phyloP scores from a whole-genome alignment of 1,140 invertebrate species.

The Lepidurus apus region DNA sequence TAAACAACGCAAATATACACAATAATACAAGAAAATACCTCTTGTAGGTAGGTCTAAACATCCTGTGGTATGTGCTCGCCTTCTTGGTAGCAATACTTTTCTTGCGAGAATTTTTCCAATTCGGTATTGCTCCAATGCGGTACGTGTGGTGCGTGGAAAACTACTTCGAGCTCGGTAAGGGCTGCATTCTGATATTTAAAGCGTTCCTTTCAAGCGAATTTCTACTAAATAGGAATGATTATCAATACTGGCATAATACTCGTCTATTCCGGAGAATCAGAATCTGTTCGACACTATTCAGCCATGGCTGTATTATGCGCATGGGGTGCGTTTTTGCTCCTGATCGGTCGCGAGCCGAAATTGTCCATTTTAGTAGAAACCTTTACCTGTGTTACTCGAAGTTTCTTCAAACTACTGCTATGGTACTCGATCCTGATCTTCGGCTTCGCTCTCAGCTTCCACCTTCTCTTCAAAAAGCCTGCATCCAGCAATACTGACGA shows the following conservation, averaged over 20 bases:
- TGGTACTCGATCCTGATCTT: slow-evolving; percentile 72
- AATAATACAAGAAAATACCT: no score
- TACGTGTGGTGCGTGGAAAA: slow-evolving; percentile 64
- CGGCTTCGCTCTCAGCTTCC: slow-evolving; percentile 73
- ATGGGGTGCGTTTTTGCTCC: slow-evolving; percentile 65
- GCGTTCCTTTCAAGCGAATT: no score
- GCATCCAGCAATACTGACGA: not conserved
- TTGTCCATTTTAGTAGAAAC: slow-evolving; percentile 71
- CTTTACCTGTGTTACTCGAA: slow-evolving; percentile 66
- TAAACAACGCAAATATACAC: no score
- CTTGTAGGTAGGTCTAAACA: slow-evolving; percentile 7
- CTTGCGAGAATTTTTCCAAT: slow-evolving; percentile 62
- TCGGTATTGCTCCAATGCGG: slow-evolving; percentile 54
- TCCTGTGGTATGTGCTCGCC: slow-evolving; percentile 47
- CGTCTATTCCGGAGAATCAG: slow-evolving; percentile 49
- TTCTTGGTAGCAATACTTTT: slow-evolving; percentile 50
- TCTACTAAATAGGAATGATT: slow-evolving; percentile 47
- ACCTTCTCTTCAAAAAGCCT: slow-evolving; percentile 48
- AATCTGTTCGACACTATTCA: slow-evolving; percentile 50
- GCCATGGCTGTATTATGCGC: slow-evolving; percentile 65
- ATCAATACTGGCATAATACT: slow-evolving; percentile 54
- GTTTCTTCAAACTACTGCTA: slow-evolving; percentile 68
- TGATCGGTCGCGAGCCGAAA: slow-evolving; percentile 65
- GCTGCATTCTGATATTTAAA: not conserved
- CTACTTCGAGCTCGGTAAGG: slow-evolving; percentile 54